Evolutionary conservation across 2,797 vertebrate genomes (phyloP).

Genomic region (Gila robusta): DNA sequence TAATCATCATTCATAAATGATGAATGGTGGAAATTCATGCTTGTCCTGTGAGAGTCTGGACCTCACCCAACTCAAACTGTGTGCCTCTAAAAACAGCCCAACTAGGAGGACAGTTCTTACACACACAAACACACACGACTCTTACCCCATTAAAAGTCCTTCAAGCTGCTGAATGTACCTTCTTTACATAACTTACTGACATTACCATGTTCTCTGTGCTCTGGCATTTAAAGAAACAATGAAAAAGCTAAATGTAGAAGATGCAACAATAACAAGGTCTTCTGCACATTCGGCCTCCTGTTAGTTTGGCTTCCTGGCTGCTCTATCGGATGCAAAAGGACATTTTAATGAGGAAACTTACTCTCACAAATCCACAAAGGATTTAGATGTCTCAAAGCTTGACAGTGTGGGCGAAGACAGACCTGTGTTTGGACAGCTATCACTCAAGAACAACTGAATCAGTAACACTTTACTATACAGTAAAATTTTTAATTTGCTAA

Average conservation of each 20-base stretch:
- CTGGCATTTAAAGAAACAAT: slow-evolving; percentile 22
- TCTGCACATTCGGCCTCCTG: background rate
- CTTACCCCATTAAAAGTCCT: slow-evolving; percentile 28
- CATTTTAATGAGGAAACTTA: slow-evolving; percentile 54
- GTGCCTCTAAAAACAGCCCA: slow-evolving; percentile 38
- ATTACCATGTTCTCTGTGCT: background rate
- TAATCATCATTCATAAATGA: slow-evolving; percentile 48
- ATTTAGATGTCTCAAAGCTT: slow-evolving; percentile 48
- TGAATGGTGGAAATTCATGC: slow-evolving; percentile 46
- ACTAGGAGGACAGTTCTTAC: background rate
- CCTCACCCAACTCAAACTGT: slow-evolving; percentile 32
- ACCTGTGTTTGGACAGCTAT: slow-evolving; percentile 40
- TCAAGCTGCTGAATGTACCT: background rate
- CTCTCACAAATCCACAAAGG: slow-evolving; percentile 39
- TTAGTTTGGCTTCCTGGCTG: slow-evolving; percentile 8
- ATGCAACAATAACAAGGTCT: background rate
- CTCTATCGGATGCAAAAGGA: slow-evolving; percentile 17
- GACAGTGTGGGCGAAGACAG: slow-evolving; percentile 24
- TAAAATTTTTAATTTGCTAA: no score
- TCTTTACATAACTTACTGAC: background rate
- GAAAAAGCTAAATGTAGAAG: background rate
- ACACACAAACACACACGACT: background rate
- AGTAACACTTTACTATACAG: background rate
- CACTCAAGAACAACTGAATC: slow-evolving; percentile 3
- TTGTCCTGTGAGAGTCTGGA: slow-evolving; percentile 42